phyloP scores from a whole-genome alignment of 1,140 invertebrate genomes.

The Eurytemora carolleeae region DNA sequence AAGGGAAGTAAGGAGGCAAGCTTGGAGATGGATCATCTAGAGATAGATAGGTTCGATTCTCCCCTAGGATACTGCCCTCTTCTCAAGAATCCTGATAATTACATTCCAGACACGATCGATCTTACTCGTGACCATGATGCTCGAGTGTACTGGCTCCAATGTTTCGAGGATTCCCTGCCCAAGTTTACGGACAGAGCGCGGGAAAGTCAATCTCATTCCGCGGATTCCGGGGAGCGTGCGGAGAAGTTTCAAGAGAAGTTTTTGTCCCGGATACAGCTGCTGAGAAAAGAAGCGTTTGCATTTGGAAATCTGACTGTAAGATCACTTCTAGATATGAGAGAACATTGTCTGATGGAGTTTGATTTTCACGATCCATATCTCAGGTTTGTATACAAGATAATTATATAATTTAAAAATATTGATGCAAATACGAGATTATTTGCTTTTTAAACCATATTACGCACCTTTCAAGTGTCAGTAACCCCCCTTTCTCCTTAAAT shows the following conservation, averaged over 20 bases:
- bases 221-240: conserved; percentile 52
- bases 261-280: conserved; percentile 49
- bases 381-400: too few species aligned
- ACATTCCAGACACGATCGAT: conserved; percentile 74
- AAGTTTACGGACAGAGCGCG: conserved; percentile 54
- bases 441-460: neutral
- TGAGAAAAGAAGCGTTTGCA: conserved; percentile 45
- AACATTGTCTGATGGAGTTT: conserved; percentile 68
- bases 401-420: too few species aligned
- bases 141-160: conserved; percentile 74
- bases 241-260: conserved; percentile 64
- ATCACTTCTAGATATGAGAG: conserved; percentile 70
- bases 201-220: conserved; percentile 46
- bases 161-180: conserved; percentile 54
- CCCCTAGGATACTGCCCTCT: conserved; percentile 41
- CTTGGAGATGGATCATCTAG: conserved; percentile 40
- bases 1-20: conserved; percentile 53
- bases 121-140: conserved; percentile 62
- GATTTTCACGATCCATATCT: conserved; percentile 83
- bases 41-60: conserved; percentile 43
- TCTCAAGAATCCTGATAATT: conserved; percentile 37
- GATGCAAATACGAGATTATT: conserved; percentile 24
- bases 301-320: conserved; percentile 68
- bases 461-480: too few species aligned
- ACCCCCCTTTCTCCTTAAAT: too few species aligned